Evolutionary conservation across 2,113 vertebrate species (phyloP).

Genomic region (Mesoclemmys tuberculata): DNA sequence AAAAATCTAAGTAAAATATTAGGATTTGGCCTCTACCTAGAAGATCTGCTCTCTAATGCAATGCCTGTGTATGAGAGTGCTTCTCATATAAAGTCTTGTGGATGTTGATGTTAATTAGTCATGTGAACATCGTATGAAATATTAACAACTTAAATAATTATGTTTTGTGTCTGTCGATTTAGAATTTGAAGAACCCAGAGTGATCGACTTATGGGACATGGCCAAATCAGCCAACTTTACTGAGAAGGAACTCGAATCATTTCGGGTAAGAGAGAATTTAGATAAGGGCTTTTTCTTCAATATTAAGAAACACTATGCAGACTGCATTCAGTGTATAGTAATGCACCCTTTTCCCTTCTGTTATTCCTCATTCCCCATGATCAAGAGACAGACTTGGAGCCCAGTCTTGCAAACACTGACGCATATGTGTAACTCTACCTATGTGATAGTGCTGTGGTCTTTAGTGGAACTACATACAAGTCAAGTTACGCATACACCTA

Average conservation of each 20-base stretch:
- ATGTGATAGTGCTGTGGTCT: background rate
- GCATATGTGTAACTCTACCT: background rate
- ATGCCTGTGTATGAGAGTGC: background rate
- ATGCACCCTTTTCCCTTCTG: background rate
- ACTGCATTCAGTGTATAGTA: background rate
- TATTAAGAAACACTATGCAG: fast-evolving
- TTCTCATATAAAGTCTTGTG: background rate
- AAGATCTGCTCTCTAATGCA: background rate
- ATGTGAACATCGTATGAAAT: background rate
- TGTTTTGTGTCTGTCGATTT: background rate
- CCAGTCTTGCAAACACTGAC: background rate
- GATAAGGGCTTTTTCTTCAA: background rate
- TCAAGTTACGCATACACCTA: background rate
- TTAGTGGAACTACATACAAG: background rate
- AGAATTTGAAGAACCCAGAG: constrained; percentile 96
- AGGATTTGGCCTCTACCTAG: background rate
- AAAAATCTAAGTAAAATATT: background rate
- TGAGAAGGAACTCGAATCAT: constrained; percentile 90
- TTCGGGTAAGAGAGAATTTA: constrained; percentile 83
- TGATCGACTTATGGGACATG: constrained; percentile 96
- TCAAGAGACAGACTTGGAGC: background rate
- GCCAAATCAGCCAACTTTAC: constrained; percentile 91
- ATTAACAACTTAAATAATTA: background rate
- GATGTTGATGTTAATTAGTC: background rate
- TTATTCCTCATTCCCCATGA: background rate